Evolutionary conservation across 2,888 invertebrate species (phyloP).

Genomic region (Rugalucina vietnamica): DNA sequence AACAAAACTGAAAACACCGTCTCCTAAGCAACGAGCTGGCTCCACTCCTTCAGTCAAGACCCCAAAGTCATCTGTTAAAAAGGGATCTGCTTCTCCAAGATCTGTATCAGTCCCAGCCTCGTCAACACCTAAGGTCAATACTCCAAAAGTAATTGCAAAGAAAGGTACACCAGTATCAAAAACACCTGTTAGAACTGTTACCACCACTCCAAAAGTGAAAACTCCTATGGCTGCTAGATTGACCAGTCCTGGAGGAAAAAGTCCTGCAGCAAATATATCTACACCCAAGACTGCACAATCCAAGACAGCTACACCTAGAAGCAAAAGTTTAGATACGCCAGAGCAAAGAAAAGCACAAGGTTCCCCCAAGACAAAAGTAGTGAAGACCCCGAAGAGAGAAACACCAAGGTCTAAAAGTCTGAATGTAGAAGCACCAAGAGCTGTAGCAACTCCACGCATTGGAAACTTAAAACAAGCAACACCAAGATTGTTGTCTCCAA

Average conservation of each 20-base stretch:
- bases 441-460: too few species aligned
- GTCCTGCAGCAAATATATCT: neutral
- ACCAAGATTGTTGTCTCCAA: too few species aligned
- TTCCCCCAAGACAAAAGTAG: too few species aligned
- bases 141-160: neutral
- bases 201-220: neutral
- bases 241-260: neutral
- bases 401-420: neutral
- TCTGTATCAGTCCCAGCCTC: constrained; percentile 16
- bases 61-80: neutral
- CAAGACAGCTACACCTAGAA: constrained; percentile 6
- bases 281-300: neutral
- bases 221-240: neutral
- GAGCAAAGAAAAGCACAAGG: neutral
- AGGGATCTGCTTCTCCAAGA: neutral
- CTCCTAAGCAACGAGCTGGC: neutral
- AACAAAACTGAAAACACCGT: neutral
- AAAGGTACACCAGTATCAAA: neutral
- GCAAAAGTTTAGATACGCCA: neutral
- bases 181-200: neutral
- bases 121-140: constrained; percentile 11
- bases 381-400: neutral
- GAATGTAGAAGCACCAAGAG: neutral
- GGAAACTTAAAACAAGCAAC: too few species aligned
- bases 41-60: constrained; percentile 7